These are phyloP conservation scores for Rhinoderma darwinii DNA, from an alignment of 2,113 vertebrate species.

Conservation along the genomic window DNA sequence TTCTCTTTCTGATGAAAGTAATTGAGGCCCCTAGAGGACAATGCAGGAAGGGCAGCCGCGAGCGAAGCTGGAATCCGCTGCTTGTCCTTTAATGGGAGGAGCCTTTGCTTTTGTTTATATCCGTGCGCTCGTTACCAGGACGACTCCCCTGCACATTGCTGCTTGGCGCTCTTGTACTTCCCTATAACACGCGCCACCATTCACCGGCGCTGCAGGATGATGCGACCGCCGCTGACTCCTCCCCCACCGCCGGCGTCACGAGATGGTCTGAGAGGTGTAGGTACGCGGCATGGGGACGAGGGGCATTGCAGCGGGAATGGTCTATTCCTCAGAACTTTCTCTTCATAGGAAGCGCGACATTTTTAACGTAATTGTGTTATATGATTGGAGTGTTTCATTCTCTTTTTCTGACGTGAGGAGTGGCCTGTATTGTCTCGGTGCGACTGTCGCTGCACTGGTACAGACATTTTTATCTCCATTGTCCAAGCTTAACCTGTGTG, in stretches of 20 bases:
- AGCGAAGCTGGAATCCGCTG: background rate
- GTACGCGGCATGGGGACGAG: too few species aligned
- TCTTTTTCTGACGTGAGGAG: slow-evolving; percentile 14
- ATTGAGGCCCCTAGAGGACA: slow-evolving; percentile 42
- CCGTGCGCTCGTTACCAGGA: background rate
- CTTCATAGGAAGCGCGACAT: slow-evolving; percentile 47
- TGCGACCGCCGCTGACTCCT: background rate
- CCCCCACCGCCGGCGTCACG: background rate
- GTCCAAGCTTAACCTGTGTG: slow-evolving; percentile 16
- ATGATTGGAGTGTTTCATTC: slow-evolving; percentile 49
- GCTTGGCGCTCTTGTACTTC: background rate
- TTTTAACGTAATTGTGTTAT: slow-evolving; percentile 35
- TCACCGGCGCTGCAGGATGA: background rate
- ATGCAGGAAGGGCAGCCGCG: background rate
- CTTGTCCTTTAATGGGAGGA: background rate
- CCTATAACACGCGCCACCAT: background rate
- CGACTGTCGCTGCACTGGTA: slow-evolving; percentile 36
- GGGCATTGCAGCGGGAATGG: background rate
- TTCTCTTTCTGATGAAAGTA: slow-evolving; percentile 57
- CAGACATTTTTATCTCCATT: slow-evolving; percentile 24
- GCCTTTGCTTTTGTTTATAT: background rate
- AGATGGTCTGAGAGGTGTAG: background rate
- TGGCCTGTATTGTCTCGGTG: slow-evolving; percentile 39
- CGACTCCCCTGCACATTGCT: background rate
- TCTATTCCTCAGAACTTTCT: slow-evolving; percentile 12